phyloP scores from a whole-genome alignment of 2,113 vertebrate species.

The Pelvicachromis taeniatus region DNA sequence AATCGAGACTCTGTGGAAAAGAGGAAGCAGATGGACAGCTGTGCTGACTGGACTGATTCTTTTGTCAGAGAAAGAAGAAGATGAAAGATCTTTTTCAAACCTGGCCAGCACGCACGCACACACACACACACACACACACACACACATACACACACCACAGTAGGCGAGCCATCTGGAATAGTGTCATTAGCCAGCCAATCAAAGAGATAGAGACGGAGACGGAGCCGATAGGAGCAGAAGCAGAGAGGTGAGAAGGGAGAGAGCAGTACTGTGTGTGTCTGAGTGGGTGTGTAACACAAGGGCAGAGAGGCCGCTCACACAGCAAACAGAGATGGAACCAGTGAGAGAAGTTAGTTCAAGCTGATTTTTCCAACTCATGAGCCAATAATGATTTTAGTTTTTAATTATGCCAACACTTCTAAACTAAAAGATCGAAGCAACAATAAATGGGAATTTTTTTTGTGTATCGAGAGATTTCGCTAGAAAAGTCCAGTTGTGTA shows the following conservation, averaged over 20 bases:
- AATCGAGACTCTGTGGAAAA: conserved; percentile 16
- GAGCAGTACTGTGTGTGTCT: neutral
- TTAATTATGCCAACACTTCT: neutral
- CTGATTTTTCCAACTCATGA: neutral
- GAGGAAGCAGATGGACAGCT: conserved; percentile 43
- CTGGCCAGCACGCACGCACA: conserved; percentile 30
- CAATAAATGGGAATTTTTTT: neutral
- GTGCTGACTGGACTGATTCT: conserved; percentile 59
- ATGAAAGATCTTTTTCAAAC: conserved; percentile 48
- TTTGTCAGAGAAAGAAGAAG: conserved; percentile 42
- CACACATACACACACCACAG: neutral
- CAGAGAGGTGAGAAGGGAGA: neutral
- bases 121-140: neutral
- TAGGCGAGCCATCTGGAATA: conserved; percentile 54
- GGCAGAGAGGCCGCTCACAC: neutral
- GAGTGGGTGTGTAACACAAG: neutral
- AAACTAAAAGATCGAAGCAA: neutral
- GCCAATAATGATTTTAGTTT: neutral
- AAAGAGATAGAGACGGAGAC: conserved; percentile 4
- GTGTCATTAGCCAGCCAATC: conserved; percentile 34
- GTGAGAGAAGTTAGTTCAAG: neutral
- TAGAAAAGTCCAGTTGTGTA: neutral
- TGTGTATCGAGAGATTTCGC: neutral
- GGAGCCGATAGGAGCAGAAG: neutral
- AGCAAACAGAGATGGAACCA: neutral